Evolutionary conservation across 2,797 vertebrate genomes (phyloP), one percentile per base, ranked within the genome.

Genomic region (Parauchenoglanis punctatus): DNA sequence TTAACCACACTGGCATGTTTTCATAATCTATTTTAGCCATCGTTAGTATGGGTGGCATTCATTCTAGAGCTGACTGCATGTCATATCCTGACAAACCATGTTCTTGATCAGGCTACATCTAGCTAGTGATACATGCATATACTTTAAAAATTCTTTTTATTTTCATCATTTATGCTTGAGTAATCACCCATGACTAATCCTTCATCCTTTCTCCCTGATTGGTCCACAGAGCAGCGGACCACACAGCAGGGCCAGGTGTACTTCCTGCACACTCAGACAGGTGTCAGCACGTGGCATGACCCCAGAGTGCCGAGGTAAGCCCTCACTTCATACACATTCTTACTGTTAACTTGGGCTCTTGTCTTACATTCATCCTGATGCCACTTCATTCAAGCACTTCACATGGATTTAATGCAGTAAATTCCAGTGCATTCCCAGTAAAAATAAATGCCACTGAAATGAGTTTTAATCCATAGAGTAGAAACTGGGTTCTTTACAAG

Each of bases 271-370:
- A 99, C 98, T 84, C 98, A 99, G 94, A 99, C 98, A 20, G 98
- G 98, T 31, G 98, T 99, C 92, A 99, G 98, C 96, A 99, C 98
- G 0, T 99, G 98, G 98, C 98, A 99, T 0, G 98, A 99, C 92
- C 98, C 98, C 88, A 95, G 98, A 92, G 98, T 99, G 84, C 98
- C 98, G 76, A 97, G 98, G 98, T 99, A 96, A 65, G 7, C 18
- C n/a, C 76, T 67, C 52, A 35, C 4, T n/a, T 44, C n/a, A 40
- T 52, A 49, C 13, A 46, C 7, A 70, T 31, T 67, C 18, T 54
- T 49, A 67, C n/a, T 65, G 7, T 65, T 40, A 4, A 23, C 23
- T 59, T 70, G 13, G 13, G n/a, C 28, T 35, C 76, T 52, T 77
- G 13, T 31, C 15, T 80, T 59, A 25, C n/a, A 54, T 49, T 10